Evolutionary conservation across 2,113 vertebrate genomes (phyloP), one percentile per base, ranked within the genome.

Genomic region (Sialia sialis): DNA sequence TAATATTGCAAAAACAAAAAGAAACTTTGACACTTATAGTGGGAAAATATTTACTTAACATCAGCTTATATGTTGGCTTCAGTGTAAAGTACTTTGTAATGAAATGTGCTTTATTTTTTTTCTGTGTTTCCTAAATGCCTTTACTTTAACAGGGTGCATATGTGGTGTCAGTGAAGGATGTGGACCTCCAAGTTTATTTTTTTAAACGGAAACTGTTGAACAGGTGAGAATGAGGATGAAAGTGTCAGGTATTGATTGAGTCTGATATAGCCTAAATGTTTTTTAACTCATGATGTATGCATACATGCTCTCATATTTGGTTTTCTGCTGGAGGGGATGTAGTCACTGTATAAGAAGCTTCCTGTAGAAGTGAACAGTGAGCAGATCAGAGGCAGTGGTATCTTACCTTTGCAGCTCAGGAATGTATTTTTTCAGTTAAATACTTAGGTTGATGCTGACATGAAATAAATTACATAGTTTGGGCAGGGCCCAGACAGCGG

Each of bases 161-260:
- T 76, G 97, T 99, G 56, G 99, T 97, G n/a, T 98, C 98, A 41
- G 98, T 97, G 14, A 98, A 97, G 32, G 96, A 93, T 20, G 44
- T 98, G 54, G 67, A 95, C 66, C 98, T 99, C 44, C 95, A 97
- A 10, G 98, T 99, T 39, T 99, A 97, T 95, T 99, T 99, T 96
- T 99, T 99, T 93, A 99, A 98, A 97, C 98, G 94, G 92, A 98
- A 98, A 75, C 98, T 98, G 82, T 78, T 97, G 7, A 98, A 97
- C 94, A 98, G 98, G 99, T 99, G 97, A 98, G 98, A 81, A 38
- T 7, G 20, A 62, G 97, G 79, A 41, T 14, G 27, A 68, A 68
- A 44, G 19, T 15, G 1, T 13, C 32, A 16, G 17, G 10, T 34
- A 36, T n/a, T 55, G 18, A 39, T 89, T 78, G 56, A 59, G 26